Conservation (phyloP, 2,888 invertebrate genomes). For the Himalopsyche kuldschensis region DNA sequence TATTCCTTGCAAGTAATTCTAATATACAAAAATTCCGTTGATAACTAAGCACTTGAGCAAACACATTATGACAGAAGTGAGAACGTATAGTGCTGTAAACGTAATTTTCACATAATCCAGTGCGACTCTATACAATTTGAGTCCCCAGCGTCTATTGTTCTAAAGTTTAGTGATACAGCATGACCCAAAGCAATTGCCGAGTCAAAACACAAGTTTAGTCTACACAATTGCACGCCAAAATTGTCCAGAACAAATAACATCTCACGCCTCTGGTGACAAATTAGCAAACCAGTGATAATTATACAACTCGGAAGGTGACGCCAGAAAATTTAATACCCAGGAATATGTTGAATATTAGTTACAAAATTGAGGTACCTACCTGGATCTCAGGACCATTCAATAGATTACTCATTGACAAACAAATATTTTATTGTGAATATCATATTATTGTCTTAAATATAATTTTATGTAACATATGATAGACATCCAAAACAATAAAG, state of each 20-base stretch:
- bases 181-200: background rate
- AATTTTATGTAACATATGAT: too few species aligned
- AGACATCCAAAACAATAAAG: too few species aligned
- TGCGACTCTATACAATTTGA: background rate
- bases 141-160: background rate
- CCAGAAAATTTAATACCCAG: background rate
- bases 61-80: background rate
- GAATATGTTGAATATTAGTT: background rate
- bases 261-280: background rate
- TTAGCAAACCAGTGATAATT: background rate
- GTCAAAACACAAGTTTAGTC: conserved; percentile 1
- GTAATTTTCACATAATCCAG: background rate
- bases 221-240: background rate
- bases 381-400: too few species aligned
- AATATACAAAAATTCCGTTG: background rate
- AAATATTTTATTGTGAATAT: too few species aligned
- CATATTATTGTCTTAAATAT: too few species aligned
- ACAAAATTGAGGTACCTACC: background rate
- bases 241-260: background rate
- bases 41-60: background rate
- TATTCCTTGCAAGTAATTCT: background rate
- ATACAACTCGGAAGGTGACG: background rate
- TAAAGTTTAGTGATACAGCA: conserved; percentile 1
- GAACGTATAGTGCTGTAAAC: background rate
- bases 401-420: too few species aligned